phyloP scores from a whole-genome alignment of 53 echinoderm and acorn worm genomes.

The Hippasteria phrygiana region DNA sequence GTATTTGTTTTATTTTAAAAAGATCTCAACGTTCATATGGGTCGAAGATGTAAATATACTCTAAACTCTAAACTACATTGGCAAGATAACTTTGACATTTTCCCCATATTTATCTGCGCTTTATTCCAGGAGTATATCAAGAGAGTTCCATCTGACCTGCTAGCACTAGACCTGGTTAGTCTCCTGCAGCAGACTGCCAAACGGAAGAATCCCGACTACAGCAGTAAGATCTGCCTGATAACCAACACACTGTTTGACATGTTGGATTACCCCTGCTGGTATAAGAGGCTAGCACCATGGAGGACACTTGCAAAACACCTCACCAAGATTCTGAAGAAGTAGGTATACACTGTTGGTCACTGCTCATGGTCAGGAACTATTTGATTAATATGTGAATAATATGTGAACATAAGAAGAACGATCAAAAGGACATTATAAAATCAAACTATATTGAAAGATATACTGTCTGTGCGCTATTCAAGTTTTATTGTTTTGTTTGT shows the following conservation, averaged over 20 bases:
- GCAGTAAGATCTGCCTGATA: not conserved
- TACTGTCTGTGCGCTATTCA: too few species aligned
- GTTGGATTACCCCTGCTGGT: constrained; percentile 72
- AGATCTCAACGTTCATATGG: too few species aligned
- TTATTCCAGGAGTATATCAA: constrained; percentile 41
- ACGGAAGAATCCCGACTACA: constrained; percentile 3
- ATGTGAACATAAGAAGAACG: too few species aligned
- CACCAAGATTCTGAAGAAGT: constrained; percentile 16
- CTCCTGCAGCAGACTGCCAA: constrained; percentile 12
- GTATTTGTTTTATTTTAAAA: too few species aligned
- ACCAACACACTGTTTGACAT: constrained; percentile 51
- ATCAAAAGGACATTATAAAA: too few species aligned
- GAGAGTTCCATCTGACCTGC: constrained; percentile 49
- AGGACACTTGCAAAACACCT: constrained; percentile 38
- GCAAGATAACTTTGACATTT: not conserved
- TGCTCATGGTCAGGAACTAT: too few species aligned
- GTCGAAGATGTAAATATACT: too few species aligned
- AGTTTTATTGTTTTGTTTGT: too few species aligned
- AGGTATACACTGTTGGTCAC: too few species aligned
- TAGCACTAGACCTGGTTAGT: constrained; percentile 60
- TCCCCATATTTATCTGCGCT: not conserved
- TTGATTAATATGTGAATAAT: too few species aligned
- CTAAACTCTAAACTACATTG: too few species aligned
- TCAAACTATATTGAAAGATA: too few species aligned
- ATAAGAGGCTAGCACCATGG: constrained; percentile 61